Percentiles rank a stretch among this genome's conserved stretches.
phyloP scores from a whole-genome alignment of 2,888 invertebrate genomes.

The Acleris holmiana region DNA sequence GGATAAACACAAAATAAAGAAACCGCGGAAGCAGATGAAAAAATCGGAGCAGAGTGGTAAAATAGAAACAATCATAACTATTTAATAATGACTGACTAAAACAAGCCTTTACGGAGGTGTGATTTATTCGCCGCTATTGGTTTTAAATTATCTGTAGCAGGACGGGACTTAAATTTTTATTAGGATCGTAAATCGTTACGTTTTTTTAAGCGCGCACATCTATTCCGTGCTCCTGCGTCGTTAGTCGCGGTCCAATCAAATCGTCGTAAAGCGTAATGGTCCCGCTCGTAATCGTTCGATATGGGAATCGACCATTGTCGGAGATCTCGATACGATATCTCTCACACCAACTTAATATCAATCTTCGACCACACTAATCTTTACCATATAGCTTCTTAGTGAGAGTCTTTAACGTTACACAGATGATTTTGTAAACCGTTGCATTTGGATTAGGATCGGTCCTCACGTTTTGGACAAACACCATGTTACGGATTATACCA shows the following conservation, averaged over 20 bases:
- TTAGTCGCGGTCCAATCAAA: conserved; percentile 78
- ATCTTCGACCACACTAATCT: not conserved
- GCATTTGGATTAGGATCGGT: conserved; percentile 48
- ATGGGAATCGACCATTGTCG: conserved; percentile 73
- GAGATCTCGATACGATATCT: conserved; percentile 60
- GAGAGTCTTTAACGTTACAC: conserved; percentile 22
- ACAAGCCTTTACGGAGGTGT: conserved; percentile 47
- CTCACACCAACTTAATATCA: conserved; percentile 4
- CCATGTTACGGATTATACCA: conserved; percentile 64
- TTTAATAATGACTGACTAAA: conserved; percentile 39
- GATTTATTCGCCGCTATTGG: conserved; percentile 64
- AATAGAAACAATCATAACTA: conserved; percentile 25
- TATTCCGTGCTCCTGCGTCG: conserved; percentile 73
- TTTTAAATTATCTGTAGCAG: conserved; percentile 70
- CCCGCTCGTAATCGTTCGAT: conserved; percentile 73
- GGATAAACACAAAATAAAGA: conserved; percentile 31
- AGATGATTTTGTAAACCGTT: conserved; percentile 20
- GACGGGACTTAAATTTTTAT: conserved; percentile 67
- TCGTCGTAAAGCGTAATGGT: conserved; percentile 76
- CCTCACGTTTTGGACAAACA: conserved; percentile 69
- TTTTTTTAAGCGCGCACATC: conserved; percentile 56
- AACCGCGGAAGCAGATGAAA: conserved; percentile 34
- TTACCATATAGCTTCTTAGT: conserved; percentile 34
- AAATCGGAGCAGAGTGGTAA: conserved; percentile 3
- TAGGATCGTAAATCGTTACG: conserved; percentile 71